Evolutionary conservation across 1,140 invertebrate species (phyloP), one percentile per base, ranked within the genome.

Genomic region (Cephus cinctus): DNA sequence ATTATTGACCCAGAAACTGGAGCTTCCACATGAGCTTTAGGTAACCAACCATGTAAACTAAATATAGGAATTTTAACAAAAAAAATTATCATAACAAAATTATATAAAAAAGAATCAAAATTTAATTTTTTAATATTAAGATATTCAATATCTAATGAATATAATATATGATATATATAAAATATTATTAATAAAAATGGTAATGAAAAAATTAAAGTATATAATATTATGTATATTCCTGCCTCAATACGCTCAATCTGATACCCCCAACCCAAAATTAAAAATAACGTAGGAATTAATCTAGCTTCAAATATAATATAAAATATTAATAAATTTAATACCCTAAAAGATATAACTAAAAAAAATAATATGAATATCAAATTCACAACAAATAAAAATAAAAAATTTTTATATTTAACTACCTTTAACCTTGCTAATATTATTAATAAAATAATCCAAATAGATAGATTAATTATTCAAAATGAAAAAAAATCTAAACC

Each of bases 11-110:
- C 83, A 38, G 77, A 78, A 67, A 86, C 63, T n/a, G 85, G 83
- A 56, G 84, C 83, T 63, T 88, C 84, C 15, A 87, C 84, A 83
- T 87, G 85, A 76, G 84, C 85, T 45, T 86, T 86, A 40, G 84
- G 84, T 42, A 88, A 69, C 69, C 85, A 87, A 61, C 86, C 76
- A 81, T 87, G 85, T 76, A 84, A 52, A 62, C 81, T 73, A 82
- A 78, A 86, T 71, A 86, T 80, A 16, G 86, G 85, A 59, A 86
- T 78, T 77, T 87, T 87, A 42, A 86, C 77, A 71, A 86, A 78
- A 83, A 86, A 86, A 55, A 78, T 76, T 49, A 80, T 55, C 59
- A 78, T 69, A 71, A 83, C 72, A 62, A 57, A 78, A 61, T 76
- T 76, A 80, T 65, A 81, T 60, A 56, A 77, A 73, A 61, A 65